These are phyloP conservation scores for Cephus runcator DNA, from an alignment of 2,888 invertebrate genomes.

Conservation along the genomic window DNA sequence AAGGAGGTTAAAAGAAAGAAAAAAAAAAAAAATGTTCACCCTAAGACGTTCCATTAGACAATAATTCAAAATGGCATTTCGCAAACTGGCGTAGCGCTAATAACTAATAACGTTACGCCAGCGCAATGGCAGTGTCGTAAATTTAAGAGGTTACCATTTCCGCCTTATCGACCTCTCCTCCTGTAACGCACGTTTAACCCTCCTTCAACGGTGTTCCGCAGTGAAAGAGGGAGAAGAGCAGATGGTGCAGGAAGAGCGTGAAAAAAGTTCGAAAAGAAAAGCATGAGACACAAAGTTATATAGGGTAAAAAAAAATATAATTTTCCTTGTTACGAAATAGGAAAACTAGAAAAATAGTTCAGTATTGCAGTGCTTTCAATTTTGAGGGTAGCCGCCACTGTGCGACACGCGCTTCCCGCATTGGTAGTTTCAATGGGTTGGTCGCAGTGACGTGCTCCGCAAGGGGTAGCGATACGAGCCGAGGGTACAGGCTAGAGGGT, in stretches of 20 bases:
- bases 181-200: neutral
- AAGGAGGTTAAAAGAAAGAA: neutral
- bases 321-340: neutral
- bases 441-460: conserved; percentile 16
- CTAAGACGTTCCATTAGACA: neutral
- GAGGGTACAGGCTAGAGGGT: conserved; percentile 36
- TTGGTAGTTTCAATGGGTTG: conserved; percentile 1
- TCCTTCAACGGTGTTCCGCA: neutral
- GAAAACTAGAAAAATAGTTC: neutral
- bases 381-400: neutral
- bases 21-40: neutral
- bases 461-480: conserved; percentile 3
- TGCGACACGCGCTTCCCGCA: neutral
- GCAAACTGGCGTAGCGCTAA: neutral
- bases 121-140: neutral
- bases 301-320: neutral
- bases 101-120: neutral
- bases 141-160: neutral
- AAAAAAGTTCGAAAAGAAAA: neutral
- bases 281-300: neutral
- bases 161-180: neutral
- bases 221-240: neutral
- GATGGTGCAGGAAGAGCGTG: neutral
- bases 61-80: neutral
- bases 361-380: neutral